Evolutionary conservation across 2,888 invertebrate genomes (phyloP), one percentile per base, ranked within the genome.

Genomic region (Linnaemya vulpina): DNA sequence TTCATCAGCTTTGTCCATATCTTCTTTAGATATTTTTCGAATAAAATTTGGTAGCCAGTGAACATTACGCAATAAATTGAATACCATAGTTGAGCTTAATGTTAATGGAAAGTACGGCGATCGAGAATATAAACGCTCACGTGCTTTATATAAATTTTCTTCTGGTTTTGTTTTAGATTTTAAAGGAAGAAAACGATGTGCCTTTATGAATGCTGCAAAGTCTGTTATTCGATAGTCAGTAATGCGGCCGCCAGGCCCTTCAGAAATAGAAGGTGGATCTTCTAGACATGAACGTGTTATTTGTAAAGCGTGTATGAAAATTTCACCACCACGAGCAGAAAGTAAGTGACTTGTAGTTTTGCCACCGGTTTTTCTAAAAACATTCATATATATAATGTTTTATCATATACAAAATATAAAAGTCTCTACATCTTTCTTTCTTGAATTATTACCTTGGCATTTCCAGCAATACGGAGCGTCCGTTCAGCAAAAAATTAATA

Each of bases 401-500:
- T 13, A 11, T 67, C 15, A 65, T 40, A 11, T n/a, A 55, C 25
- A 40, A 38, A 58, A 13, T 58, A 58, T 35, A 25, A 5, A 13
- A 40, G 10, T 73, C 53, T 63, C 22, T 40, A 65, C 8, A 38
- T 5, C 30, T 30, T 30, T 30, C 40, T 10, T 46, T 22, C 63
- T 40, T 3, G 35, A 13, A n/a, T n/a, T n/a, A n/a, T 49, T 87
- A 94, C 93, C 95, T 94, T 0, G 96, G 97, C 94, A 98, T 97
- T 93, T 99, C 98, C 67, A 99, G 93, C 94, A 97, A 95, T 15
- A 98, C 97, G 0, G 97, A 97, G n/a, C 97, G 94, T 11, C 99
- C 99, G 90, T 97, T 97, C 0, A 99, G 94, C n/a, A 99, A 93
- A 93, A 99, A 99, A 93, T 98, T 98, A 63, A 99, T 99, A 71